Base-by-base conservation (phyloP, 2,888 invertebrate genomes). In the Rhorus exstirpatorius region DNA sequence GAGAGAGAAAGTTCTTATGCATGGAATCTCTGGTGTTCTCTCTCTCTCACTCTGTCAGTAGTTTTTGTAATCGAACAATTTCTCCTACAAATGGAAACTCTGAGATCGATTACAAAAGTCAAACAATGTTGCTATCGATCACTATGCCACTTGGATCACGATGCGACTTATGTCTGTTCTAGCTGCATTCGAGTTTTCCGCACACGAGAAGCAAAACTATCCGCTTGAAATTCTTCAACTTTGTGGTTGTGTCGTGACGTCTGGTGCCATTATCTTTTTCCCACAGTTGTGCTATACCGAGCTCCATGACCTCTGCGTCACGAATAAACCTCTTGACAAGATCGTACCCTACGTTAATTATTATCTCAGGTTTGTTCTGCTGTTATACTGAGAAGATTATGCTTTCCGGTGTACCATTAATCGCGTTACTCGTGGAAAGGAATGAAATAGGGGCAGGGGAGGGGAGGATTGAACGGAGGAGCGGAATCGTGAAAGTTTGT, bases 391-490 rank as follows among this genome's bases (percentile, higher is more conserved):
- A 3, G 58, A 70, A 55, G 58, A 70, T 58, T 49, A 10, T 31
- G 65, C 21, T 21, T 41, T 51, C 67, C 19, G 55, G 21, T 83
- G 84, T 85, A 84, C 87, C 87, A 89, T 90, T 91, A 91, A 91
- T 91, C 88, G 90, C 85, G 90, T 91, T 91, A 91, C 87, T 85
- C 85, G 86, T 8, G 6, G 35, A 44, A 88, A 87, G 86, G 88
- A 14, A 70, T 51, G 63, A 63, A 71, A 67, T 19, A 38, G 49
- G 79, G 61, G 19, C 6, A n/a, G 41, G 53, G 38, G 26, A 53
- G 53, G 38, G 26, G 58, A 8, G 38, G 53, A 60, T 58, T 44
- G 19, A 79, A 63, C 55, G 24, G 14, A 41, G 70, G 17, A 19
- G 35, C 14, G 24, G 26, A 44, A 24, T 26, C 51, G 51, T 46